A percentile compares a stretch with the other conserved stretches of the same genome.
Evolutionary conservation across 2,797 vertebrate genomes (phyloP).

Genomic region (Botia kubotai): DNA sequence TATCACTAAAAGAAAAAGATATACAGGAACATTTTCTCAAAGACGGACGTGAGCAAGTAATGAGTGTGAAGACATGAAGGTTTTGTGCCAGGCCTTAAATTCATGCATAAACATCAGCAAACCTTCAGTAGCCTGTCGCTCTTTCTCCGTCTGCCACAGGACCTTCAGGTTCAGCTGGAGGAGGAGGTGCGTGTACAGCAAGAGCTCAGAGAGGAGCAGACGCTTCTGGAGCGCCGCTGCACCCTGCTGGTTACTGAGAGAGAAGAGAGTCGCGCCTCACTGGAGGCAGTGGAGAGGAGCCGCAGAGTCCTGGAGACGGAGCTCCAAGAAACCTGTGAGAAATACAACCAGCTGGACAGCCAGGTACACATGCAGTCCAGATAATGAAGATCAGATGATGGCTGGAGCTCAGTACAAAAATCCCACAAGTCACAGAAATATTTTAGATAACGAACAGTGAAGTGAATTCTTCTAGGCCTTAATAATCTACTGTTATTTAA

Average conservation of each 20-base stretch:
- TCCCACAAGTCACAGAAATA: background rate
- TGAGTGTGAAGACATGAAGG: too few species aligned
- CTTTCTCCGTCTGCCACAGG: constrained; percentile 64
- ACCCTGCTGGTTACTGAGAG: constrained; percentile 72
- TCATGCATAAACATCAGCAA: too few species aligned
- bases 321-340: constrained; percentile 76
- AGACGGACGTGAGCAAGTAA: too few species aligned
- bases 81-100: too few species aligned
- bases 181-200: constrained; percentile 77
- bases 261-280: constrained; percentile 68
- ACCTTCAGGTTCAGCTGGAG: constrained; percentile 82
- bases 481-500: too few species aligned
- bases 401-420: background rate
- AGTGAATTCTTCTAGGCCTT: too few species aligned
- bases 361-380: constrained; percentile 70
- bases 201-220: constrained; percentile 74
- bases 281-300: constrained; percentile 76
- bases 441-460: too few species aligned
- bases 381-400: background rate
- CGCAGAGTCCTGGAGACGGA: constrained; percentile 79
- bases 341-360: constrained; percentile 76
- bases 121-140: too few species aligned
- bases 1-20: background rate
- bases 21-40: too few species aligned
- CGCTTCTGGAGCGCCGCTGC: constrained; percentile 78